phyloP scores from a whole-genome alignment of 2,113 vertebrate genomes.

The Cichladusa arquata region DNA sequence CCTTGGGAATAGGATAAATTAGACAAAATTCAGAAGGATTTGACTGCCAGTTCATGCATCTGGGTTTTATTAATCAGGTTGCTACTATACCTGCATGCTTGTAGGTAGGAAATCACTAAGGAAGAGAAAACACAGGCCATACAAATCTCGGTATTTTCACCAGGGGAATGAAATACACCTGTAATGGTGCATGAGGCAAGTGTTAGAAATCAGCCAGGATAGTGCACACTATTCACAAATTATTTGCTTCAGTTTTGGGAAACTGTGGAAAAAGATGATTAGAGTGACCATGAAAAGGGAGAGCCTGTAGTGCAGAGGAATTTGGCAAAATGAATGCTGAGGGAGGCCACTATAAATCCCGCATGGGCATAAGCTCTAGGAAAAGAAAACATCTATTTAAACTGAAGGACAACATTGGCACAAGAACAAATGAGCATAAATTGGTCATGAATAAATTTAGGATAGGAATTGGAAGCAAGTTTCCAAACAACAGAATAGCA shows the following conservation, averaged over 20 bases:
- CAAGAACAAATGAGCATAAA: conserved; percentile 45
- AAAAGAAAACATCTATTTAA: conserved; percentile 45
- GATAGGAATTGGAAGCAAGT: conserved; percentile 11
- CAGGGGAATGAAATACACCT: not conserved
- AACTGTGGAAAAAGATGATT: not conserved
- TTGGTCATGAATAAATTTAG: conserved; percentile 56
- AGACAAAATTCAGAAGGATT: not conserved
- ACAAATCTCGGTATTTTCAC: not conserved
- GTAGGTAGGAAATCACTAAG: not conserved
- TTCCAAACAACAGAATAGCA: conserved; percentile 26
- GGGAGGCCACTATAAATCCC: not conserved
- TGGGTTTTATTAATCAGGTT: not conserved
- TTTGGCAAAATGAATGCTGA: not conserved
- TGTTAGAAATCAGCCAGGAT: not conserved
- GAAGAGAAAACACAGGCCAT: not conserved
- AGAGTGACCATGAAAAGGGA: not conserved
- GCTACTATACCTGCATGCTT: not conserved
- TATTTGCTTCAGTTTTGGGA: not conserved
- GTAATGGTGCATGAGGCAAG: not conserved
- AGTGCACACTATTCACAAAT: not conserved
- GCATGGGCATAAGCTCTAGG: not conserved
- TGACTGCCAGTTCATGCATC: not conserved
- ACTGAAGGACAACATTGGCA: conserved; percentile 43
- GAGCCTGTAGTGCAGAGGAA: not conserved
- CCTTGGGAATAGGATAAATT: not conserved